Evolutionary conservation across 2,113 vertebrate genomes (phyloP).

Genomic region (Speoplatyrhinus poulsoni): DNA sequence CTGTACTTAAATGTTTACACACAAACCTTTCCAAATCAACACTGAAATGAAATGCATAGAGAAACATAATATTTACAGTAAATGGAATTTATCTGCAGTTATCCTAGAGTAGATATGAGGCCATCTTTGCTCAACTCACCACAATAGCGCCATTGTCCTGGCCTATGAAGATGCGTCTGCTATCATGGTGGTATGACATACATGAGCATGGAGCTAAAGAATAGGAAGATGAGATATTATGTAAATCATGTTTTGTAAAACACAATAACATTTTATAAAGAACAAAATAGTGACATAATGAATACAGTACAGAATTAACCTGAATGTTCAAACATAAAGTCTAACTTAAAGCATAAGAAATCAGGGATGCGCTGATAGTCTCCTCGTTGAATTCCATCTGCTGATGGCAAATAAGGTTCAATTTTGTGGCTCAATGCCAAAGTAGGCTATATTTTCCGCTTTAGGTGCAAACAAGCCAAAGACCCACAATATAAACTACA

Average conservation of each 20-base stretch:
- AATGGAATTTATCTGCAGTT: background rate
- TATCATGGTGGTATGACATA: slow-evolving; percentile 94
- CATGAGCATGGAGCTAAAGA: slow-evolving; percentile 87
- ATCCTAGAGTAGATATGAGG: slow-evolving; percentile 1
- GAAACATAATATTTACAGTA: too few species aligned
- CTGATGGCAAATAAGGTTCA: too few species aligned
- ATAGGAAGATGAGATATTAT: background rate
- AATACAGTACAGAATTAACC: background rate
- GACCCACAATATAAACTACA: background rate
- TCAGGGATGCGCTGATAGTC: background rate
- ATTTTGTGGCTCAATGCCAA: too few species aligned
- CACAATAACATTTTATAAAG: background rate
- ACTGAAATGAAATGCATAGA: too few species aligned
- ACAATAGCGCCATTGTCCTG: slow-evolving; percentile 95
- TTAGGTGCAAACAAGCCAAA: background rate
- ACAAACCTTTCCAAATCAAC: too few species aligned
- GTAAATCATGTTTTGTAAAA: background rate
- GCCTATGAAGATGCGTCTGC: slow-evolving; percentile 93
- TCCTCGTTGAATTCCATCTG: too few species aligned
- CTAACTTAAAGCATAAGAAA: background rate
- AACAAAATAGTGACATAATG: background rate
- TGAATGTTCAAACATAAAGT: background rate
- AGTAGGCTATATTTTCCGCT: too few species aligned
- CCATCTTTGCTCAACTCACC: slow-evolving; percentile 75
- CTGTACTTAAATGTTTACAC: too few species aligned